These are phyloP conservation scores for Cuniculus paca DNA, from an alignment of 2,797 vertebrate species.

Conservation along the genomic window DNA sequence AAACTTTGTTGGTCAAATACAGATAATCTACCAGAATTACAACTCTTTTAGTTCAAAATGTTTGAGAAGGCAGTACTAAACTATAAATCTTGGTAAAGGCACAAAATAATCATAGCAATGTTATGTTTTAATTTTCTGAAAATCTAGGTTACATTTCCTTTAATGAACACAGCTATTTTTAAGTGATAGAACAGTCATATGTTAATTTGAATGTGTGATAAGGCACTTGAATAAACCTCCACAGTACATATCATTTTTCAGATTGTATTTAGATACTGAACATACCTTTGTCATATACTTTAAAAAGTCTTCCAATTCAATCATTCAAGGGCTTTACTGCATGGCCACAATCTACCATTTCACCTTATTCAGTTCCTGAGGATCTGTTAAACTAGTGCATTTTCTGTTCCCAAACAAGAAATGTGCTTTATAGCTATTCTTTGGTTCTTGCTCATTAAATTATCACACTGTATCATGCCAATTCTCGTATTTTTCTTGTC, in stretches of 20 bases:
- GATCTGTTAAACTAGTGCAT: not conserved
- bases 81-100: conserved; percentile 13
- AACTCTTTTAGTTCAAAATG: conserved; percentile 35
- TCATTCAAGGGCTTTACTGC: not conserved
- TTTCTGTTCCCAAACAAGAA: not conserved
- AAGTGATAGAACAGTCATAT: conserved; percentile 46
- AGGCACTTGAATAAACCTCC: conserved; percentile 53
- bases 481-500: not conserved
- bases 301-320: not conserved
- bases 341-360: not conserved
- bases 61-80: conserved; percentile 6
- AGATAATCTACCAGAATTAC: not conserved
- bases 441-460: not conserved
- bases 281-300: conserved; percentile 55
- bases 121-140: conserved; percentile 65
- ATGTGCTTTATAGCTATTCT: not conserved
- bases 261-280: conserved; percentile 27
- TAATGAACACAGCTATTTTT: conserved; percentile 75
- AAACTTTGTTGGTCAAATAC: conserved; percentile 34
- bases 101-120: conserved; percentile 38
- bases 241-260: conserved; percentile 39
- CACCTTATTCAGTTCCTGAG: not conserved
- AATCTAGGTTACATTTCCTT: conserved; percentile 72
- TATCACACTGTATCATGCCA: not conserved
- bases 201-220: conserved; percentile 69